Evolutionary conservation across 2,888 invertebrate species (phyloP).

Genomic region (Drepanosiphum platanoidis): DNA sequence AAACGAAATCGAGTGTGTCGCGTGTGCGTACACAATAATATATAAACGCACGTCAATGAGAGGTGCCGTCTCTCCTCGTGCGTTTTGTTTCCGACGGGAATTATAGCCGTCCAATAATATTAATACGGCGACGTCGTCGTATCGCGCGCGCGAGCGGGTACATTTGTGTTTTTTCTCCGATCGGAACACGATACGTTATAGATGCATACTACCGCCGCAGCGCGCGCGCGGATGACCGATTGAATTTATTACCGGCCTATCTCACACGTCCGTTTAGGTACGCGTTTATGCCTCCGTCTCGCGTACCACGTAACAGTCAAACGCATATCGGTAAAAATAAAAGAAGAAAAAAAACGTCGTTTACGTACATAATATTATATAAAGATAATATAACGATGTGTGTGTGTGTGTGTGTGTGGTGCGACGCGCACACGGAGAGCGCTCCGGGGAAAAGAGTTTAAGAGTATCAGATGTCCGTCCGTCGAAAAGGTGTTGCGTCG

Average conservation of each 20-base stretch:
- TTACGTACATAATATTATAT: not conserved
- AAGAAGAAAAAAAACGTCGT: not conserved
- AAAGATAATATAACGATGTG: no score
- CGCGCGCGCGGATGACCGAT: conserved; percentile 50
- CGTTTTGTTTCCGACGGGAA: not conserved
- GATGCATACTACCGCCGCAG: conserved; percentile 5
- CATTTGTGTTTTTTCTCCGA: conserved; percentile 22
- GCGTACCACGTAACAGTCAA: not conserved
- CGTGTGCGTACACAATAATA: not conserved
- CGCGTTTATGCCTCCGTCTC: conserved; percentile 60
- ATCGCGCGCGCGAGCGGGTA: not conserved
- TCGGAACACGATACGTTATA: conserved; percentile 58
- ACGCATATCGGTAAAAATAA: not conserved
- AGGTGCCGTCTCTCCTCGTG: not conserved
- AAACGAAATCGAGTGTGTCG: not conserved
- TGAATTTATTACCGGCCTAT: conserved; percentile 54
- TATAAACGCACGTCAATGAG: no score
- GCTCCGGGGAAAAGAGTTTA: not conserved
- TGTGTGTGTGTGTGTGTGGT: not conserved
- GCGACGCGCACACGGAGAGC: not conserved
- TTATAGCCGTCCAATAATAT: not conserved
- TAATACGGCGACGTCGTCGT: not conserved
- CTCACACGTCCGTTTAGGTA: conserved; percentile 61
- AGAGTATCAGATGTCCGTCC: conserved; percentile 22
- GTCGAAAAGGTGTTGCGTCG: conserved; percentile 22